phyloP scores from a whole-genome alignment of 2,888 invertebrate genomes.

The Odontothrips loti region DNA sequence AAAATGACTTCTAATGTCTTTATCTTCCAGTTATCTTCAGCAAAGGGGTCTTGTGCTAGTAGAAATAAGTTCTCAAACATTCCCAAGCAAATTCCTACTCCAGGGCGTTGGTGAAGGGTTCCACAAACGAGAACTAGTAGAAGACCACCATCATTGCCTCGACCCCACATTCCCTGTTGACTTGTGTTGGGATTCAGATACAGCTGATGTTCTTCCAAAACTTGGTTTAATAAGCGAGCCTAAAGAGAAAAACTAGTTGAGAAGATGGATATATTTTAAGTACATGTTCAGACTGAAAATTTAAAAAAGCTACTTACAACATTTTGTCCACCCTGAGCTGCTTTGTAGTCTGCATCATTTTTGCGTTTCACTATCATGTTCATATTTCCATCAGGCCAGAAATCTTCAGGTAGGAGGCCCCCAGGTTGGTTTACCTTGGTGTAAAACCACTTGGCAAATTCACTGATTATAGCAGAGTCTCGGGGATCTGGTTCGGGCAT shows the following conservation, averaged over 20 bases:
- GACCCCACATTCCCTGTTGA: neutral
- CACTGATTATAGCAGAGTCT: neutral
- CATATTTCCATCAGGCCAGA: slow-evolving; percentile 3
- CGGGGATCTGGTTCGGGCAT: neutral
- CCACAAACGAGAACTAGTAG: neutral
- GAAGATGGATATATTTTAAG: neutral
- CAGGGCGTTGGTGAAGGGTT: neutral
- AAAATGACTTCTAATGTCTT: slow-evolving; percentile 1
- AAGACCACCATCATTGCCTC: neutral
- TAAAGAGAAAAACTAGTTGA: neutral
- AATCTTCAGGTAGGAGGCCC: neutral
- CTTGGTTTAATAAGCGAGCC: neutral
- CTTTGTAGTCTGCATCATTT: neutral
- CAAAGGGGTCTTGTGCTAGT: neutral
- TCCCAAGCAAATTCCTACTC: neutral
- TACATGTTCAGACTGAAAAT: neutral
- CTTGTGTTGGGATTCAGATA: neutral
- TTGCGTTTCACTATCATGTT: neutral
- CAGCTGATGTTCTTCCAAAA: neutral
- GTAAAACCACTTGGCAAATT: slow-evolving; percentile 8
- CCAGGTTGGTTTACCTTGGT: neutral
- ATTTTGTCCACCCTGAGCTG: neutral
- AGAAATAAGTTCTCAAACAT: slow-evolving; percentile 11
- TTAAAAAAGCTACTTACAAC: neutral
- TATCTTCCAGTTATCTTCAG: slow-evolving; percentile 3